Base-by-base conservation (phyloP, 2,888 invertebrate species). In the Lasioglossum figueresi region DNA sequence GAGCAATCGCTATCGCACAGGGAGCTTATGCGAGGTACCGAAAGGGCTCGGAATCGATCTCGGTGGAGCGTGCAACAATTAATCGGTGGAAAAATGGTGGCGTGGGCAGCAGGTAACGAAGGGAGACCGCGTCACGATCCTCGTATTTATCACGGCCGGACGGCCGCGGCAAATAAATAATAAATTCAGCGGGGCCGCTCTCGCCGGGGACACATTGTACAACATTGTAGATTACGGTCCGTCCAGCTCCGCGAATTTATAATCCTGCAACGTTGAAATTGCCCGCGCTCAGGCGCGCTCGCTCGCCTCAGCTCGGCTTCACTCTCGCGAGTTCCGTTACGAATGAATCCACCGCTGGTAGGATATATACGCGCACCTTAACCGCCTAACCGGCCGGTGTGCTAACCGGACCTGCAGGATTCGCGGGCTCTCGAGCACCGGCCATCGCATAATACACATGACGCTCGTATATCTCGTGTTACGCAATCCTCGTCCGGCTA, bases 381-480 rank as follows among this genome's bases (percentile, higher is more conserved):
- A 79, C 79, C 82, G 87, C 79, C 82, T 80, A 68, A 84, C 82
- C 89, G 85, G 87, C 82, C 89, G 85, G 87, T n/a, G 59, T 59
- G 59, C 80, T 83, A 88, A 87, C 82, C 89, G 85, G 87, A 80
- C 85, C 80, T 80, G 84, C 88, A 77, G 40, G 78, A 83, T 85
- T 84, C 84, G 81, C 82, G 74, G 75, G 72, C 73, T 43, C 71
- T 72, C 45, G 66, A 70, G 76, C 76, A 81, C 88, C 79, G 78
- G 87, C 81, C 81, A 82, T 80, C 85, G 85, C 80, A 71, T 81
- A 84, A 84, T 79, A 84, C 85, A 81, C 76, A 81, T 86, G 85
- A 81, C 81, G 78, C 84, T 84, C 84, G 82, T 85, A 86, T 86
- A 86, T 85, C 82, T 85, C 80, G 63, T 68, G 85, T 86, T 86